Evolutionary conservation across 2,113 vertebrate genomes (phyloP).

Genomic region (Apus apus): DNA sequence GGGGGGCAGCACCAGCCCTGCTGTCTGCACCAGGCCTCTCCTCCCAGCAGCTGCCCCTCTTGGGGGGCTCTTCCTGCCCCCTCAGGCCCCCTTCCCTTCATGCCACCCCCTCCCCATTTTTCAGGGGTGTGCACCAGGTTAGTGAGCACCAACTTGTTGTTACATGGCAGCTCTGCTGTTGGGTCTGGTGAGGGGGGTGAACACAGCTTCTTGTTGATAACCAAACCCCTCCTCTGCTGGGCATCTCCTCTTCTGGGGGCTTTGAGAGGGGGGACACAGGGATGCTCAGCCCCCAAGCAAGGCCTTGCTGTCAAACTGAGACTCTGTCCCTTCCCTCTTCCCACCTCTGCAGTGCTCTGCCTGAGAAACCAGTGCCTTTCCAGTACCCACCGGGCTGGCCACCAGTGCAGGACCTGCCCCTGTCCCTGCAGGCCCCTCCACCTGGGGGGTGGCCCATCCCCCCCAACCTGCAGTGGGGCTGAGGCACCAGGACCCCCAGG

Average conservation of each 20-base stretch:
- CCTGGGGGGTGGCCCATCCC: constrained; percentile 65
- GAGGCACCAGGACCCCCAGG: background rate
- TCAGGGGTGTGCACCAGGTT: fast-evolving
- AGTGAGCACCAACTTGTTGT: background rate
- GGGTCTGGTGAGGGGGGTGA: background rate
- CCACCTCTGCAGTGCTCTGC: constrained; percentile 41
- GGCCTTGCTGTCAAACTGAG: background rate
- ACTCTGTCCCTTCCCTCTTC: background rate
- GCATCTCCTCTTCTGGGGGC: background rate
- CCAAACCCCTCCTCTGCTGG: background rate
- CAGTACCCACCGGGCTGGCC: constrained; percentile 81
- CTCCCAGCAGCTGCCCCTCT: background rate
- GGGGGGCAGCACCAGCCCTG: background rate
- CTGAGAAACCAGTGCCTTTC: constrained; percentile 60
- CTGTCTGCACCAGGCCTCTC: background rate
- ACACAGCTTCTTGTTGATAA: background rate
- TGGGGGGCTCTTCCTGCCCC: fast-evolving
- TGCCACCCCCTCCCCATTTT: background rate
- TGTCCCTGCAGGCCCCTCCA: constrained; percentile 75
- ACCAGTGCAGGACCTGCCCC: constrained; percentile 78
- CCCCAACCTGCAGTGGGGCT: constrained; percentile 79
- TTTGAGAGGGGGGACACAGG: background rate
- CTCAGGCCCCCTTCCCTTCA: background rate
- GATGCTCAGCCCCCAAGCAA: background rate
- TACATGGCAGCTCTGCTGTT: background rate